Percentiles rank a stretch among this genome's conserved stretches.
phyloP scores from a whole-genome alignment of 2,888 invertebrate genomes.

The Anoplius nigerrimus region DNA sequence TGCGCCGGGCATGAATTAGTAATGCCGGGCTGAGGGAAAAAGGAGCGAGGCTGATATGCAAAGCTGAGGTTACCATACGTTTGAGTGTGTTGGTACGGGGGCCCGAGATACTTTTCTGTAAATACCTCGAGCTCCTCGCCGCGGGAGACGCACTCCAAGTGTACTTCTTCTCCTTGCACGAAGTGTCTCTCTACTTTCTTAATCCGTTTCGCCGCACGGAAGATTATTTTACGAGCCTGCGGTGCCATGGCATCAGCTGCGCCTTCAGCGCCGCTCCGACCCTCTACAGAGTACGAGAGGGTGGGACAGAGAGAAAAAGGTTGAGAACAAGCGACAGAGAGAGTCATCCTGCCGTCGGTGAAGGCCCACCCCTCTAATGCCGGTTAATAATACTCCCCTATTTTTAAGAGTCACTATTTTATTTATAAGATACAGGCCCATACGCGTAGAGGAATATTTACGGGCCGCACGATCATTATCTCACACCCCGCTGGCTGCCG shows the following conservation, averaged over 20 bases:
- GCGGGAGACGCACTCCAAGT: constrained; percentile 26
- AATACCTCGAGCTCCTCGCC: constrained; percentile 20
- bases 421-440: constrained; percentile 62
- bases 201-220: constrained; percentile 54
- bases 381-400: constrained; percentile 72
- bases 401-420: constrained; percentile 67
- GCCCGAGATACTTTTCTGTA: constrained; percentile 9
- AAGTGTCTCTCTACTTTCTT: constrained; percentile 48
- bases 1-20: too few relatives aligned
- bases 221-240: constrained; percentile 68
- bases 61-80: too few relatives aligned
- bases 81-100: too few relatives aligned
- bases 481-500: constrained; percentile 30
- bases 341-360: constrained; percentile 30
- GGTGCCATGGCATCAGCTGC: constrained; percentile 70
- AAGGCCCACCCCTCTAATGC: constrained; percentile 65
- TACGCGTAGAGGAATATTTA: constrained; percentile 48
- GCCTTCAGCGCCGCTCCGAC: constrained; percentile 46
- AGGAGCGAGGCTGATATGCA: too few relatives aligned
- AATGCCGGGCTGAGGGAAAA: too few relatives aligned
- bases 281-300: constrained; percentile 17
- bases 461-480: constrained; percentile 50
- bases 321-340: neutral
- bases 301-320: constrained; percentile 11
- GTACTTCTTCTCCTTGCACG: constrained; percentile 30